These are phyloP conservation scores for Nesogale talazaci DNA, from an alignment of 2,113 vertebrate genomes.

Conservation along the genomic window DNA sequence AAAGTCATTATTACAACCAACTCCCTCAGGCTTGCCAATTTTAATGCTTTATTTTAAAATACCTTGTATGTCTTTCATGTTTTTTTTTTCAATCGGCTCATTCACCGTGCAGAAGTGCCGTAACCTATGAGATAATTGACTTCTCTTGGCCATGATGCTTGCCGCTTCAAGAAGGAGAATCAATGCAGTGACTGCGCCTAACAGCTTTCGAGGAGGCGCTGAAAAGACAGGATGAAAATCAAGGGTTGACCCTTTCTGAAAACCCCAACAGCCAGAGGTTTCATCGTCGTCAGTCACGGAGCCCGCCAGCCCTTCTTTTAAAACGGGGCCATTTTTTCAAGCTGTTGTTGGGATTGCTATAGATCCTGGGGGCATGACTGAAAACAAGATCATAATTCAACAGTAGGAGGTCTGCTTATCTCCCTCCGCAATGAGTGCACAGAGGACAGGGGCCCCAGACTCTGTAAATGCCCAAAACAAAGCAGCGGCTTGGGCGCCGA, in stretches of 20 bases:
- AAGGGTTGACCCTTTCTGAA: conserved; percentile 74
- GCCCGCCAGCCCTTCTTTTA: conserved; percentile 81
- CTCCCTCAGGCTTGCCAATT: not conserved
- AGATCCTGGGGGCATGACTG: conserved; percentile 84
- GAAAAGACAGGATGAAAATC: conserved; percentile 77
- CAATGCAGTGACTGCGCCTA: conserved; percentile 65
- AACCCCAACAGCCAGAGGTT: conserved; percentile 81
- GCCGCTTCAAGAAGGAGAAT: conserved; percentile 75
- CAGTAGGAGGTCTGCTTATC: conserved; percentile 85
- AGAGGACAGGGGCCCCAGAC: conserved; percentile 72
- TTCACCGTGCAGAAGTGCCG: conserved; percentile 23
- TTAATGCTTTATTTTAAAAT: conserved; percentile 44
- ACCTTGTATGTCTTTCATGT: conserved; percentile 15
- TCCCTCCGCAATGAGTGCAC: conserved; percentile 81
- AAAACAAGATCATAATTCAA: conserved; percentile 87
- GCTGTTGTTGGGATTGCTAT: conserved; percentile 83
- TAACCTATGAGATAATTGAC: conserved; percentile 63
- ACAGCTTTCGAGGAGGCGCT: conserved; percentile 69
- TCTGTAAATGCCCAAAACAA: conserved; percentile 73
- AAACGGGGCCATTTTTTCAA: conserved; percentile 85
- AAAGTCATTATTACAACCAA: not conserved
- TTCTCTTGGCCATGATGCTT: conserved; percentile 76
- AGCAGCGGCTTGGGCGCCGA: conserved; percentile 71
- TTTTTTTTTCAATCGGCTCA: conserved; percentile 32
- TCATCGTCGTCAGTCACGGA: conserved; percentile 80